Conservation (phyloP, 1,140 invertebrate species). For the Nasonia giraulti region DNA sequence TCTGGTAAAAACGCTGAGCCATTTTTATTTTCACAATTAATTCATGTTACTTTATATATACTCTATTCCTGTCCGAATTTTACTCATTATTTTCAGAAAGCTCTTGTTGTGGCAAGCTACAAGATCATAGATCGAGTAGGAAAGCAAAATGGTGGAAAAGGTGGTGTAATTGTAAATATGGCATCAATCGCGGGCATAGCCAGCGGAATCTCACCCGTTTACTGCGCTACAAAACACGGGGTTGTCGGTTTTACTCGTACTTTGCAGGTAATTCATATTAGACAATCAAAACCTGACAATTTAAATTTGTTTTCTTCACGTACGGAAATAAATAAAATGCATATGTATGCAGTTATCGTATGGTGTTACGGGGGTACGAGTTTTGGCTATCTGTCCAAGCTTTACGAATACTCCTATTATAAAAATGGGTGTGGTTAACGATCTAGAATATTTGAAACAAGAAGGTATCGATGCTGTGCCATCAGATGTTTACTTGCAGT, state of each 20-base stretch:
- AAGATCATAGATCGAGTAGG: conserved; percentile 73
- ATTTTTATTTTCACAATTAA: too few relatives aligned
- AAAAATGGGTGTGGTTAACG: too few relatives aligned
- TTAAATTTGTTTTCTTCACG: background rate
- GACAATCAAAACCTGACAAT: background rate
- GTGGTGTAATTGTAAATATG: conserved; percentile 80
- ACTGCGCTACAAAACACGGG: conserved; percentile 81
- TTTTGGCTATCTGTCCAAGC: conserved; percentile 74
- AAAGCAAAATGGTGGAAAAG: conserved; percentile 76
- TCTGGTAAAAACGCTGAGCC: background rate
- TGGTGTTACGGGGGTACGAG: conserved; percentile 62
- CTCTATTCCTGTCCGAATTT: background rate
- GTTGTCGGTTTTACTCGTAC: conserved; percentile 59
- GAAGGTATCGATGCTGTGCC: too few relatives aligned
- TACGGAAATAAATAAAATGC: too few relatives aligned
- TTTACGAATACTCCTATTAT: conserved; percentile 66
- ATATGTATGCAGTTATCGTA: conserved; percentile 54
- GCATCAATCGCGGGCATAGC: conserved; percentile 76
- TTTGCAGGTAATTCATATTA: background rate
- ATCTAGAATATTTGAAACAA: too few relatives aligned
- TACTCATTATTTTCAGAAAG: conserved; percentile 57
- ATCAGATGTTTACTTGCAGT: too few relatives aligned
- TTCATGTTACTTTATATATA: too few relatives aligned
- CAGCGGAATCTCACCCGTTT: conserved; percentile 71
- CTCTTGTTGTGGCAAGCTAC: conserved; percentile 63